Evolutionary conservation across 2,113 vertebrate species (phyloP).

Genomic region (Crotalus viridis): DNA sequence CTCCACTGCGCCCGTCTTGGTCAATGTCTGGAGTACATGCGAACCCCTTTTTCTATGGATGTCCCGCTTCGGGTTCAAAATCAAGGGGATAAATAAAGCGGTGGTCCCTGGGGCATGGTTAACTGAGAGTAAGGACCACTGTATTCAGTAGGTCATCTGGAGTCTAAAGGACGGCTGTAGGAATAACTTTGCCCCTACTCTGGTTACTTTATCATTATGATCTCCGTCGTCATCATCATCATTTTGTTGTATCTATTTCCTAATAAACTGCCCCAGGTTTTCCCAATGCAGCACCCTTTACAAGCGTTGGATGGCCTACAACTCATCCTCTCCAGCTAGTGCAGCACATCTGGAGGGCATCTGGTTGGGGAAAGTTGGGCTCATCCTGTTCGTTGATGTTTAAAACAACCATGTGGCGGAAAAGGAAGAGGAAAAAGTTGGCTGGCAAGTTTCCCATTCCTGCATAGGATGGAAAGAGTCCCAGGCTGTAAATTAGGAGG

Average conservation of each 20-base stretch:
- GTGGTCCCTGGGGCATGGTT: neutral
- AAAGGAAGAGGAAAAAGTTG: neutral
- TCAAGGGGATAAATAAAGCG: neutral
- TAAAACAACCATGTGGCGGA: slow-evolving; percentile 20
- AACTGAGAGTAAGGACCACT: neutral
- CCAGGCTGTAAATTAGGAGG: neutral
- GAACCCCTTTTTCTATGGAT: neutral
- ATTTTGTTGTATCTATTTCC: neutral
- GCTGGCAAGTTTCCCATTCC: slow-evolving; percentile 18
- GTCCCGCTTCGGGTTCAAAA: neutral
- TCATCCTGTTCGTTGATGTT: slow-evolving; percentile 27
- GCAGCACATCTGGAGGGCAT: neutral
- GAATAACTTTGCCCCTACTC: neutral
- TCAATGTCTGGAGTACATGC: neutral
- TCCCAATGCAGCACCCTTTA: neutral
- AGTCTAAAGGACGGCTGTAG: neutral
- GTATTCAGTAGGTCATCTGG: neutral
- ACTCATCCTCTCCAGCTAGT: neutral
- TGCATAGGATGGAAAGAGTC: neutral
- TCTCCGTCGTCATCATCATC: neutral
- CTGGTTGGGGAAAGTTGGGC: slow-evolving; percentile 3
- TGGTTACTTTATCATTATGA: neutral
- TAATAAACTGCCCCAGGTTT: neutral
- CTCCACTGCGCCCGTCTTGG: neutral
- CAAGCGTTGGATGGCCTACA: neutral